Percentiles rank a stretch among this genome's conserved stretches.
phyloP scores from a whole-genome alignment of 2,113 vertebrate species.

The Gnathonemus echidnorhynchus region DNA sequence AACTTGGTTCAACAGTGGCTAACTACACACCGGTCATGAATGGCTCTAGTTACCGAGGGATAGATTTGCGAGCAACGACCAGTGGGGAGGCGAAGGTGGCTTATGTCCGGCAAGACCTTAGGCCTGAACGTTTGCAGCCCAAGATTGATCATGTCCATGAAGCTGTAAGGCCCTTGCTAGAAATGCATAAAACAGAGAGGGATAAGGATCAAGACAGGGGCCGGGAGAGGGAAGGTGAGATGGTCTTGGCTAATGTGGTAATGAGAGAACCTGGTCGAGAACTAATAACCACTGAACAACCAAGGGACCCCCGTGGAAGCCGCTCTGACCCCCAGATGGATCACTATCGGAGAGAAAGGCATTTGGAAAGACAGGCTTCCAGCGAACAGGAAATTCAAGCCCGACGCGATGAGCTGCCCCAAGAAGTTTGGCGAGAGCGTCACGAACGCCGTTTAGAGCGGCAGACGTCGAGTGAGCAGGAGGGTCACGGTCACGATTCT shows the following conservation, averaged over 20 bases:
- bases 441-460: constrained; percentile 60
- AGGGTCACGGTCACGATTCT: constrained; percentile 62
- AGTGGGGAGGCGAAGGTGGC: constrained; percentile 54
- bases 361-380: constrained; percentile 63
- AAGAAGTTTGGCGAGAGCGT: constrained; percentile 66
- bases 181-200: constrained; percentile 51
- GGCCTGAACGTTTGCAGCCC: constrained; percentile 73
- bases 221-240: constrained; percentile 37
- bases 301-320: constrained; percentile 55
- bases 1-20: constrained; percentile 50
- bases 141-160: constrained; percentile 71
- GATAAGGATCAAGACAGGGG: constrained; percentile 44
- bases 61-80: constrained; percentile 43
- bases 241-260: constrained; percentile 63
- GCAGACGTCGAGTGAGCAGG: constrained; percentile 67
- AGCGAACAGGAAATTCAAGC: constrained; percentile 69
- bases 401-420: constrained; percentile 58
- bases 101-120: constrained; percentile 77
- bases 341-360: constrained; percentile 57
- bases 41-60: constrained; percentile 43
- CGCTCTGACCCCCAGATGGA: constrained; percentile 61
- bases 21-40: constrained; percentile 63
- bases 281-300: constrained; percentile 53
- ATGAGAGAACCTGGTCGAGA: constrained; percentile 54
- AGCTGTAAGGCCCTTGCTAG: constrained; percentile 50